These are phyloP conservation scores for Patella caerulea DNA, from an alignment of 2,888 invertebrate species.

Conservation along the genomic window DNA sequence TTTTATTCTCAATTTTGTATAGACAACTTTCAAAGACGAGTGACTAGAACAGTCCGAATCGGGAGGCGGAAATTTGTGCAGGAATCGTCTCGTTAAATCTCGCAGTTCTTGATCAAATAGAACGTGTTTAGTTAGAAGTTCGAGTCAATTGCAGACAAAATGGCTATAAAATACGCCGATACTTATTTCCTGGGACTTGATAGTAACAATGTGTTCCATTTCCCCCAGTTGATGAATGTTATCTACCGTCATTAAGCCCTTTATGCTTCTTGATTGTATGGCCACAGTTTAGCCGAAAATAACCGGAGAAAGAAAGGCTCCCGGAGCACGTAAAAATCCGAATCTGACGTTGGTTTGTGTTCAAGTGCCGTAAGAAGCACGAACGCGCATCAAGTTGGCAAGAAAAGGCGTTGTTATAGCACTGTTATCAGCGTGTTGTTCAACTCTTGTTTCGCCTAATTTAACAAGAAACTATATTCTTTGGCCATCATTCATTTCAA, in stretches of 20 bases:
- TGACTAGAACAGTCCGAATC: too few species aligned
- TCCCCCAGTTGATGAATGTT: background rate
- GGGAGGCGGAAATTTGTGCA: too few species aligned
- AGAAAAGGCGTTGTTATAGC: background rate
- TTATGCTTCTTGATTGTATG: background rate
- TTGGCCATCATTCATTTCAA: background rate
- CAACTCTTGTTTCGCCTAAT: constrained; percentile 7
- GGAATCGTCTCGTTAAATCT: too few species aligned
- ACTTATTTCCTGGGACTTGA: background rate
- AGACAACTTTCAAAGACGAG: too few species aligned
- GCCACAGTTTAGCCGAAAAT: constrained; percentile 10
- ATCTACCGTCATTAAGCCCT: background rate
- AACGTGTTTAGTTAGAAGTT: constrained; percentile 1
- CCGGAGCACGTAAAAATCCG: background rate
- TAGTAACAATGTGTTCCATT: constrained; percentile 2
- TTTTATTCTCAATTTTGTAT: too few species aligned
- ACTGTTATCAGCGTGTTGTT: background rate
- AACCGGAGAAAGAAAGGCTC: background rate
- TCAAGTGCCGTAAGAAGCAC: background rate
- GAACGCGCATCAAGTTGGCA: constrained; percentile 7
- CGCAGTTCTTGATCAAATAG: background rate
- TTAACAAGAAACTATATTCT: constrained; percentile 3
- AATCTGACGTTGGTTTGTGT: background rate
- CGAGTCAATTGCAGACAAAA: background rate
- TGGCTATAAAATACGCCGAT: constrained; percentile 1